Base-by-base conservation (phyloP, 2,797 vertebrate species). In the Tolypeutes matacus region DNA sequence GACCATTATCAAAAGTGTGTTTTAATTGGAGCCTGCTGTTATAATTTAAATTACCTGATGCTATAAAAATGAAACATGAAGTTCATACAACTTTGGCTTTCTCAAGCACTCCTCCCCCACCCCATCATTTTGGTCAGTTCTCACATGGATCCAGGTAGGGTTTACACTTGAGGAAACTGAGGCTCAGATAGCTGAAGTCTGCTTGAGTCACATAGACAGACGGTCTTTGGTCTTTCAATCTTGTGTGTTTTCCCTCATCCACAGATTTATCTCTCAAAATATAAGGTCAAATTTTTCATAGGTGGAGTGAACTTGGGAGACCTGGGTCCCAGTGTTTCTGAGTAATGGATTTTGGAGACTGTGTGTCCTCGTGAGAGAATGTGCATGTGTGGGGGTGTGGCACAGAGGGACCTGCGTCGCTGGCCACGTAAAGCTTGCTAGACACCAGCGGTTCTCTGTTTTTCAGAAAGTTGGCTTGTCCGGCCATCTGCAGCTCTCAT, bases 401-500 rank as follows among this genome's bases (percentile, higher is more conserved):
- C 5, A 13, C 7, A 21, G 1, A 27, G 23, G 27, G 23, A 5
- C 15, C 31, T 17, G n/a, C 11, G 34, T 53, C 31, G 20, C 18
- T 49, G 46, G 29, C 84, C 27, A 72, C 14, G 0, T 14, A 49
- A 78, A 39, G 25, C 15, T 70, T 62, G 21, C 46, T 27, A 75
- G 18, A 31, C 23, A 2, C 10, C 0, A 13, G 42, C 29, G 8
- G 20, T 14, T 53, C 21, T 51, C 23, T 34, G 12, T 34, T 27
- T 92, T 36, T 56, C 62, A 2, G 39, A 76, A 21, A 80, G 39
- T 17, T 20, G 6, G 36, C n/a, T 18, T 2, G 8, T 12, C 8
- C 49, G 9, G 46, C 12, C 9, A 29, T 0, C 0, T 3, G 4
- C 8, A 14, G 27, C 3, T 17, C 29, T 31, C 21, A 13, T 2